Evolutionary conservation across 1,140 invertebrate genomes (phyloP), one percentile per base, ranked within the genome.

Genomic region (Aphidius gifuensis): DNA sequence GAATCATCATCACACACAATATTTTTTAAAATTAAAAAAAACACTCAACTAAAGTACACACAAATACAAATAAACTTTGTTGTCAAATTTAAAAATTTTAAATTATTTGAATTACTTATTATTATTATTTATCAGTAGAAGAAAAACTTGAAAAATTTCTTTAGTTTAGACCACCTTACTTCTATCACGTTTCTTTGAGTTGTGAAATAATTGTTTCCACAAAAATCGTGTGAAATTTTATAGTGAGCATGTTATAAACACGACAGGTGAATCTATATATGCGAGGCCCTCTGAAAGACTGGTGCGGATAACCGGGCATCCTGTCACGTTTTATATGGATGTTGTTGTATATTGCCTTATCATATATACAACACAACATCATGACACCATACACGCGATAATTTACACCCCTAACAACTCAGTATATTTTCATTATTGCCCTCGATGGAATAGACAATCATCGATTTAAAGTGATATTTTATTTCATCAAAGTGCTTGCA

Each of bases 211-310:
- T 61, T 44, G 49, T 50, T 64, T 49, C 49, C 45, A 68, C 57
- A 57, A 51, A 48, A 60, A 60, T 60, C 61, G 64, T 49, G 58
- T 47, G 44, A 64, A 64, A 63, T n/a, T 64, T 64, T 54, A 66
- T 61, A 53, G 58, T 57, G 66, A 66, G 64, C 64, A 64, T 40
- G 59, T 62, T 66, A 69, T 64, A 64, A 51, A 9, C 59, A 60
- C 44, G 68, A 69, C 67, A 73, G 67, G 62, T 66, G 66, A 73
- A 71, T 63, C 65, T 66, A 40, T 42, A n/a, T 38, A 23, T 5
- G 9, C 43, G 39, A 55, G 16, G 7, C 43, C 43, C 23, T 47
- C 16, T 46, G 57, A 21, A 44, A 42, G 40, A 50, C 50, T 60
- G 39, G n/a, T 32, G 23, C 23, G 46, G 53, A 54, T 66, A 71